Evolutionary conservation across 2,113 vertebrate species (phyloP), one percentile per base, ranked within the genome.

Genomic region (Cynopterus brachyotis): DNA sequence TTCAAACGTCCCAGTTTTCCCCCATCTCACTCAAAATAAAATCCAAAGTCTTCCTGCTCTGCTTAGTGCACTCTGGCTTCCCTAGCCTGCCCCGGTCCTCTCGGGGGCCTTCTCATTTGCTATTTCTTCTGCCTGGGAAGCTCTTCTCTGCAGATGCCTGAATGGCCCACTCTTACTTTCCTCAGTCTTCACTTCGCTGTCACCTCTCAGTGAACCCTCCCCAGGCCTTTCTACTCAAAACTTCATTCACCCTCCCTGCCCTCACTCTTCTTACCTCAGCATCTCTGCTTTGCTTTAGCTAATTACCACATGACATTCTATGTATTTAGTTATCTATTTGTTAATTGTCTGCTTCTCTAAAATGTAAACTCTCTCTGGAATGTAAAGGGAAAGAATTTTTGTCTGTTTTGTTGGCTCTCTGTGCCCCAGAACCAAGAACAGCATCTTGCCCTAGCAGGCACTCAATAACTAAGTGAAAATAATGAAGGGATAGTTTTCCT

Each of bases 381-480:
- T 57, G 42, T 42, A 80, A 80, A 50, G 9, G 32, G 17, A 2
- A 30, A 89, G 20, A 30, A 76, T 64, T 73, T 16, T 64, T 59
- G 35, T 69, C 64, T 53, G 6, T 73, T 55, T 32, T 50, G 11
- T 89, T 96, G 92, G 53, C 35, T 69, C 79, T 50, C 22, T 76
- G 3, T 66, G 30, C 53, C 24, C n/a, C 15, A 90, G 59, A 82
- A 80, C n/a, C 45, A 91, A 96, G 89, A 97, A 40, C n/a, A 75
- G 1, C 22, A 55, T 66, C 64, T 88, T 75, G 47, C 22, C 59
- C 24, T 57, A 76, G 64, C 59, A 76, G 37, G 16, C 8, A 47
- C 45, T 79, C 37, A 82, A 24, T 69, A 86, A 88, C 73, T 83
- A 59, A 85, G 42, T 50, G 40, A 57, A 95, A 92, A 93, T 87